A percentile compares a stretch with the other conserved stretches of the same genome.
Evolutionary conservation across 35 echinoderm and acorn worm species (phyloP).

Genomic region (Lytechinus pictus): DNA sequence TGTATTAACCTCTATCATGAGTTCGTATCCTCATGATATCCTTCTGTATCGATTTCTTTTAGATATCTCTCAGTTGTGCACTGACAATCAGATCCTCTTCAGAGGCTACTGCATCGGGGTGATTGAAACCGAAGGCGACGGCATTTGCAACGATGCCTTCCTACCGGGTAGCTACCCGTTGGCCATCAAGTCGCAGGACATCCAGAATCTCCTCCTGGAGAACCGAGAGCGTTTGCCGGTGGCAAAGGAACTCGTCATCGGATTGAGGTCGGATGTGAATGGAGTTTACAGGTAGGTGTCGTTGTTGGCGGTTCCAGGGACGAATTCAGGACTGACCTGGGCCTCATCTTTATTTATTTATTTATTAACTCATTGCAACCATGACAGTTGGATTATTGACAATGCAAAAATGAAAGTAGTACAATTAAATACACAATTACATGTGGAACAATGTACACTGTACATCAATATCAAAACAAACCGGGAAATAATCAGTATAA

Average conservation of each 20-base stretch:
- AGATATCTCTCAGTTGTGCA: slow-evolving; percentile 66
- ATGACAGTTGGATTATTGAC: too few relatives aligned
- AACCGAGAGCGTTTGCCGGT: background rate
- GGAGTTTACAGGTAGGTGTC: background rate
- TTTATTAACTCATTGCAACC: too few relatives aligned
- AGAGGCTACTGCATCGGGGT: slow-evolving; percentile 74
- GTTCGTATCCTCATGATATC: too few relatives aligned
- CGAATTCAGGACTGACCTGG: too few relatives aligned
- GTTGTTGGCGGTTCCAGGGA: too few relatives aligned
- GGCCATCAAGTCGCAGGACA: slow-evolving; percentile 51
- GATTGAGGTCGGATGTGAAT: background rate
- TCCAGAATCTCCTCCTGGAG: slow-evolving; percentile 59
- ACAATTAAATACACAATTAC: too few relatives aligned
- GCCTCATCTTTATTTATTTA: too few relatives aligned
- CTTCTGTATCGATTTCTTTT: background rate
- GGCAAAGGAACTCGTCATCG: background rate
- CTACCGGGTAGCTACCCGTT: slow-evolving; percentile 51
- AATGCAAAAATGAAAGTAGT: too few relatives aligned
- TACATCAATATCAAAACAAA: too few relatives aligned
- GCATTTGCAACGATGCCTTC: slow-evolving; percentile 63
- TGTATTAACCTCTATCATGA: too few relatives aligned
- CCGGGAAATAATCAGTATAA: too few relatives aligned
- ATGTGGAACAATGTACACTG: too few relatives aligned
- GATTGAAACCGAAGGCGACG: slow-evolving; percentile 7
- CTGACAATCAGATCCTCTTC: slow-evolving; percentile 43